Evolutionary conservation across 2,113 vertebrate genomes (phyloP).

Genomic region (Actenoides hombroni): DNA sequence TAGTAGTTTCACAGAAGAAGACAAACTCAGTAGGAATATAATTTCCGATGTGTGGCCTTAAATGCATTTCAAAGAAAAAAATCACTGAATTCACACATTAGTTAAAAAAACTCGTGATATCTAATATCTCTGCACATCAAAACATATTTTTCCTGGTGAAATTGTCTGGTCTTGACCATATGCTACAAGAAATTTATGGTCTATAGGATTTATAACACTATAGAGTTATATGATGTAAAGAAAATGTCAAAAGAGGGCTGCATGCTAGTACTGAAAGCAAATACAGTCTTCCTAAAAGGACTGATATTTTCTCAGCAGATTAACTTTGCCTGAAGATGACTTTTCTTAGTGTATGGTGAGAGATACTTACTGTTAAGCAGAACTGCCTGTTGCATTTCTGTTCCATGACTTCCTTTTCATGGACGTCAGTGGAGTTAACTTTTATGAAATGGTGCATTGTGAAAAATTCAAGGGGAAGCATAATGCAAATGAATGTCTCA

Average conservation of each 20-base stretch:
- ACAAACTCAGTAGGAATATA: neutral
- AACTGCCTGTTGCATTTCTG: neutral
- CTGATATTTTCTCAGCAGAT: neutral
- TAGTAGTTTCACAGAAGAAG: neutral
- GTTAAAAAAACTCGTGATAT: fast-evolving
- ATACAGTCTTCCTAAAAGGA: neutral
- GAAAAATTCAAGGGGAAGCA: neutral
- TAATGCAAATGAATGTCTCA: neutral
- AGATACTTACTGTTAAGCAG: neutral
- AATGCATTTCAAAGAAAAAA: neutral
- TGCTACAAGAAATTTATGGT: neutral
- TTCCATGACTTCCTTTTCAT: neutral
- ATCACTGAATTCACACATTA: neutral
- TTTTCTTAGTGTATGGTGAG: neutral
- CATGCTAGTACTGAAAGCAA: neutral
- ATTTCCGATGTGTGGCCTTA: neutral
- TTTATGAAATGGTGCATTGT: fast-evolving
- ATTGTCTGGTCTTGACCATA: neutral
- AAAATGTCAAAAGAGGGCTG: neutral
- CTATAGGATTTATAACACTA: no score
- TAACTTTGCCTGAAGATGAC: neutral
- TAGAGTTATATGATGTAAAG: neutral
- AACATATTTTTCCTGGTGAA: neutral
- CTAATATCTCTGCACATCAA: neutral
- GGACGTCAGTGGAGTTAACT: fast-evolving